Conservation (phyloP, 1,140 invertebrate genomes). For the Venustaconcha ellipsiformis region DNA sequence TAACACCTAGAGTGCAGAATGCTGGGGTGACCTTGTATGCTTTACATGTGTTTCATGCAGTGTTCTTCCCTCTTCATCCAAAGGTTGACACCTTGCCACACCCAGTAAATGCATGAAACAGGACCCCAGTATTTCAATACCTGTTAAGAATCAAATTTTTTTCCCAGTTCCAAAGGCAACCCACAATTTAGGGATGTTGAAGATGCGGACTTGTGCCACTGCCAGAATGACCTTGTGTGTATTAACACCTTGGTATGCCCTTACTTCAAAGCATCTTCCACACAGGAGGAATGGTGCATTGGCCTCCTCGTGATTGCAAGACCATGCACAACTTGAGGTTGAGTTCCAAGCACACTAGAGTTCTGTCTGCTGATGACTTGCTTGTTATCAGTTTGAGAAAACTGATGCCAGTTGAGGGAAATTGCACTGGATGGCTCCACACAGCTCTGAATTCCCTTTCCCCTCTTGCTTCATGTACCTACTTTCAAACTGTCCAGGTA, state of each 20-base stretch:
- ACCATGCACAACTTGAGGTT: neutral
- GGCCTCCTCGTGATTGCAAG: constrained; percentile 52
- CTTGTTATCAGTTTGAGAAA: constrained; percentile 3
- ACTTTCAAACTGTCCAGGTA: constrained; percentile 9
- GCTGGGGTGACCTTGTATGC: neutral
- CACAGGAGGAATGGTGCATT: constrained; percentile 47
- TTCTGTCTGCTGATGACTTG: neutral
- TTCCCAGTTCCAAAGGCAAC: constrained; percentile 35
- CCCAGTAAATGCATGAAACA: constrained; percentile 12
- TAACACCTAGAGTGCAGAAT: neutral
- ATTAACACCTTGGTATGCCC: constrained; percentile 34
- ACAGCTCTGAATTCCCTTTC: constrained; percentile 3
- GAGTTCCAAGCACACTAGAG: neutral
- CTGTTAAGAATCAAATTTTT: constrained; percentile 3
- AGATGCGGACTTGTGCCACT: constrained; percentile 7
- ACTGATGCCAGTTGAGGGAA: constrained; percentile 15
- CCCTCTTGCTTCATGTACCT: neutral
- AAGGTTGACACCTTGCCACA: constrained; percentile 11
- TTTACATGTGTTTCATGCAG: constrained; percentile 13
- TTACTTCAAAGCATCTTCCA: constrained; percentile 28
- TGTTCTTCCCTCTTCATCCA: constrained; percentile 2
- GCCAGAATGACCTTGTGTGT: constrained; percentile 40
- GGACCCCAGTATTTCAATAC: constrained; percentile 3
- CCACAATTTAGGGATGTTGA: constrained; percentile 23
- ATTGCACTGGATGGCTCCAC: constrained; percentile 6